Evolutionary conservation across 1,140 invertebrate species (phyloP).

Genomic region (Tetragnatha versicolor): DNA sequence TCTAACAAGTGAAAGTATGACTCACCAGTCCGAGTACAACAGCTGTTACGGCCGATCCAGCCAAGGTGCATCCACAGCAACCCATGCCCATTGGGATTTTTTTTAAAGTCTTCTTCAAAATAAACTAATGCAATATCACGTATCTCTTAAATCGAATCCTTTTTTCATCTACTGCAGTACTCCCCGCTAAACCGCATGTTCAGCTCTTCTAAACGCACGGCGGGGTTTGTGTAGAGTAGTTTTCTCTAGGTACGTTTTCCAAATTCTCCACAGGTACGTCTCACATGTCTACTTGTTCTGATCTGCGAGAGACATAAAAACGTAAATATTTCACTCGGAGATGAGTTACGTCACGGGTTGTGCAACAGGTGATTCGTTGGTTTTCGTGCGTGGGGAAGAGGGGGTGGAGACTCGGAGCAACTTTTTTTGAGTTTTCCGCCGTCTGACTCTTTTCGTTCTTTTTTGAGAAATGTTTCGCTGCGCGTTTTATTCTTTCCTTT

Average conservation of each 20-base stretch:
- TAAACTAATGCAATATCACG: background rate
- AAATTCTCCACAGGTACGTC: background rate
- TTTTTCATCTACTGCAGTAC: background rate
- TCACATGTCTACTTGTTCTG: background rate
- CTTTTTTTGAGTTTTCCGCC: background rate
- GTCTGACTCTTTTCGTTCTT: background rate
- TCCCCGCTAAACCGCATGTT: background rate
- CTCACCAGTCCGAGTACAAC: constrained; percentile 48
- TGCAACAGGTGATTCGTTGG: constrained; percentile 36
- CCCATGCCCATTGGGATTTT: constrained; percentile 15
- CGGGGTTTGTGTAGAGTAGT: background rate
- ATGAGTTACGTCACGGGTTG: constrained; percentile 22
- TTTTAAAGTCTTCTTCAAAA: background rate
- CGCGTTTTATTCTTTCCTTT: background rate
- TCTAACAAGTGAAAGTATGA: background rate
- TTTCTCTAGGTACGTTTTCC: background rate
- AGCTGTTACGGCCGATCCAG: constrained; percentile 33
- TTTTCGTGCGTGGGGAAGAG: background rate
- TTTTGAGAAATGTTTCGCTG: background rate
- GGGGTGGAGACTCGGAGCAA: background rate
- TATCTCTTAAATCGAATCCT: background rate
- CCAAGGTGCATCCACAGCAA: constrained; percentile 33
- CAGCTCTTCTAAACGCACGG: background rate
- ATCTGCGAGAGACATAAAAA: background rate
- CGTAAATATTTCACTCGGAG: constrained; percentile 21